phyloP scores from a whole-genome alignment of 2,113 vertebrate species.

The Hippocampus guttulatus region DNA sequence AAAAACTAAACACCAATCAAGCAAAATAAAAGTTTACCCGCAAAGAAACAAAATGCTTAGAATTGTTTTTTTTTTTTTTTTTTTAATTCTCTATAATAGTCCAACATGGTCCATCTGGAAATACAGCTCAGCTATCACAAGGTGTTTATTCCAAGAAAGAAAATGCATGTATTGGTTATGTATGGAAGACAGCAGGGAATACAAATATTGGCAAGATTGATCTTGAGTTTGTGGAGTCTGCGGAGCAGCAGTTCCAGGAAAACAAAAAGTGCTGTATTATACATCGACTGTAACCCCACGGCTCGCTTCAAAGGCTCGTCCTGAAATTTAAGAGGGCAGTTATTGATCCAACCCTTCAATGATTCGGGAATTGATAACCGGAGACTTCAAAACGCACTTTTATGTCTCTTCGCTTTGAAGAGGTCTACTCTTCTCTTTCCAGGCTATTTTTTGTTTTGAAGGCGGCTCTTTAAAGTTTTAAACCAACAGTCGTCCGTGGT shows the following conservation, averaged over 20 bases:
- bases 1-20: slow-evolving; percentile 49
- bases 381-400: slow-evolving; percentile 70
- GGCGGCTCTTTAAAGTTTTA: slow-evolving; percentile 53
- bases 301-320: slow-evolving; percentile 63
- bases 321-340: slow-evolving; percentile 60
- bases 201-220: slow-evolving; percentile 40
- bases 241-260: slow-evolving; percentile 28
- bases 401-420: slow-evolving; percentile 67
- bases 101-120: slow-evolving; percentile 21
- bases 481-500: slow-evolving; percentile 19
- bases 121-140: slow-evolving; percentile 13
- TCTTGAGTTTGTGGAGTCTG: slow-evolving; percentile 20
- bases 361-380: slow-evolving; percentile 66
- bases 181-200: slow-evolving; percentile 29
- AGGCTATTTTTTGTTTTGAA: slow-evolving; percentile 30
- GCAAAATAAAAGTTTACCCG: slow-evolving; percentile 32
- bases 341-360: slow-evolving; percentile 67
- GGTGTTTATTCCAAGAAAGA: slow-evolving; percentile 18
- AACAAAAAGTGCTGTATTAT: slow-evolving; percentile 40
- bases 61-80: not conserved
- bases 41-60: slow-evolving; percentile 11
- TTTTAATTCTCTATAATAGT: slow-evolving; percentile 12
- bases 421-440: slow-evolving; percentile 30
- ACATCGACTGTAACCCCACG: slow-evolving; percentile 29
- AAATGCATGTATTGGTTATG: slow-evolving; percentile 38